Evolutionary conservation across 2,113 vertebrate species (phyloP).

Genomic region (Spilogale gracilis): DNA sequence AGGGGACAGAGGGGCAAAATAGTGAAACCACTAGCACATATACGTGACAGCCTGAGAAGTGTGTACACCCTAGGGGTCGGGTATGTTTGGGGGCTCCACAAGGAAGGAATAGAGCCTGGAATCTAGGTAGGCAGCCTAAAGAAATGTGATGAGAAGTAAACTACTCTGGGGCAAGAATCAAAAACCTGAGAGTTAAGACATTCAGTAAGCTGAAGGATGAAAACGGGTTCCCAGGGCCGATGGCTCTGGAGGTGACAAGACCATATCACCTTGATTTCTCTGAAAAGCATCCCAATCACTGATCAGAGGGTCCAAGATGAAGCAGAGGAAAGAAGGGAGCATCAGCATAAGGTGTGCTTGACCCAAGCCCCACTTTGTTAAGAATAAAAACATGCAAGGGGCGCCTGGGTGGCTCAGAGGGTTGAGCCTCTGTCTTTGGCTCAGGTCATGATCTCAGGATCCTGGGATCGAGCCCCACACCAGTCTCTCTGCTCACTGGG

Average conservation of each 20-base stretch:
- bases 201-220: not conserved
- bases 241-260: not conserved
- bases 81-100: not conserved
- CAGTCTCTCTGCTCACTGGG: too few species aligned
- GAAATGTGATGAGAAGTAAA: not conserved
- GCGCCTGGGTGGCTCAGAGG: too few species aligned
- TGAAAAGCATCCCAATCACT: not conserved
- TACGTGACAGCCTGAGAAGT: not conserved
- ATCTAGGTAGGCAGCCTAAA: not conserved
- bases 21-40: rapidly evolving
- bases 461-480: too few species aligned
- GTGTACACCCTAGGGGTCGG: not conserved
- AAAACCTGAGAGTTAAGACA: not conserved
- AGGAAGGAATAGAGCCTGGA: not conserved
- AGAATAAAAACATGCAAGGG: too few species aligned
- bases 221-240: not conserved
- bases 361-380: not conserved
- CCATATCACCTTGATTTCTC: not conserved
- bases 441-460: too few species aligned
- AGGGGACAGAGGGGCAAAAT: not conserved
- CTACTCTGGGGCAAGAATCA: not conserved
- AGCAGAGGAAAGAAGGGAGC: not conserved
- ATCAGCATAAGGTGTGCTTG: rapidly evolving
- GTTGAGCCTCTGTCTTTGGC: too few species aligned
- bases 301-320: not conserved